phyloP scores from a whole-genome alignment of 1,140 invertebrate species.

The Monochamus saltuarius region DNA sequence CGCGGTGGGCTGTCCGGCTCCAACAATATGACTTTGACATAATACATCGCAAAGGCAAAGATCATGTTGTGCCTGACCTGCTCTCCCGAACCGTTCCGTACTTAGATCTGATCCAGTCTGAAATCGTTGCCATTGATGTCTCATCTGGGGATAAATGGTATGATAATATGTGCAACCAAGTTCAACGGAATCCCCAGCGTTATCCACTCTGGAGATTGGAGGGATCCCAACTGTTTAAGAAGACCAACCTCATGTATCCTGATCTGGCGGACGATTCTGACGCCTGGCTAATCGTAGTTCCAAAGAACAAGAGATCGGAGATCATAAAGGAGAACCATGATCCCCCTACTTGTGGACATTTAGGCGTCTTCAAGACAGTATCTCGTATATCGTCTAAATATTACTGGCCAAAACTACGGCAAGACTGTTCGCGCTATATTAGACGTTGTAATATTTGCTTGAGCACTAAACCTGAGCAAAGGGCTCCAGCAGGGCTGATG shows the following conservation, averaged over 20 bases:
- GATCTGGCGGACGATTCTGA: background rate
- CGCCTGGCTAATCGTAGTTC: background rate
- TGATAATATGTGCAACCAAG: constrained; percentile 1
- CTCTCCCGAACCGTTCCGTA: constrained; percentile 5
- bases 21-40: constrained; percentile 50
- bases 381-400: constrained; percentile 8
- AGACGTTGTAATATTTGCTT: constrained; percentile 7
- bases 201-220: constrained; percentile 11
- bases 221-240: constrained; percentile 2
- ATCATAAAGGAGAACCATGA: constrained; percentile 14
- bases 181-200: constrained; percentile 2
- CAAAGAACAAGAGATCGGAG: background rate
- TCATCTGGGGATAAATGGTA: constrained; percentile 13
- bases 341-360: constrained; percentile 24
- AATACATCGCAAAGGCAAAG: constrained; percentile 44
- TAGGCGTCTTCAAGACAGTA: constrained; percentile 31
- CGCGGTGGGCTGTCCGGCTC: constrained; percentile 50
- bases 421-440: constrained; percentile 15
- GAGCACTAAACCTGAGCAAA: constrained; percentile 19
- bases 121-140: background rate
- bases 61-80: constrained; percentile 42
- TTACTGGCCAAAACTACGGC: constrained; percentile 23
- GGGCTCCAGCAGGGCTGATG: constrained; percentile 17
- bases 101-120: background rate
- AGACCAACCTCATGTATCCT: background rate